These are phyloP conservation scores for Phasia obesa DNA, from an alignment of 2,888 invertebrate genomes.

Conservation along the genomic window DNA sequence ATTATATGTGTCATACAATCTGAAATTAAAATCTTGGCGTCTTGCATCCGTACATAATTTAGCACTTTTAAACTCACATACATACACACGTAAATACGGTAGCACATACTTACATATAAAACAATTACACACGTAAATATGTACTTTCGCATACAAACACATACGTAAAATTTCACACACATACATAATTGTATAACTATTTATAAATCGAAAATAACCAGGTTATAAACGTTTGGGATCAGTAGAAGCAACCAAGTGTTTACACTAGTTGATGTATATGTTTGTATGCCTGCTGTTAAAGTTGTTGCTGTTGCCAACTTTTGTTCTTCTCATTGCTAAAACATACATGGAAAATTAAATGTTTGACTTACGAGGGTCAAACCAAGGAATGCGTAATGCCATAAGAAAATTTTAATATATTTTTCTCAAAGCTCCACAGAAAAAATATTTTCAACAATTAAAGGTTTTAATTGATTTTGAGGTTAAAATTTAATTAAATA, in stretches of 20 bases:
- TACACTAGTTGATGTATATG: neutral
- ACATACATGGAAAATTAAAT: too few species aligned
- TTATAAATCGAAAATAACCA: conserved; percentile 60
- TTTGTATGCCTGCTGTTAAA: neutral
- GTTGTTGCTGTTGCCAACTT: neutral
- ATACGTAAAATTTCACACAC: neutral
- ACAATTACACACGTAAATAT: neutral
- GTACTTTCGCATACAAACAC: neutral
- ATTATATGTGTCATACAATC: conserved; percentile 67
- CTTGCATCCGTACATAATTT: conserved; percentile 67
- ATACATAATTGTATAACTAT: neutral
- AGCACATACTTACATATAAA: too few species aligned
- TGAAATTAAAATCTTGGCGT: conserved; percentile 73
- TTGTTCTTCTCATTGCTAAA: too few species aligned
- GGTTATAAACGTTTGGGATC: conserved; percentile 59
- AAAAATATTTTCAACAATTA: too few species aligned
- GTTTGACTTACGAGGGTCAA: too few species aligned
- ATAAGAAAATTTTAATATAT: too few species aligned
- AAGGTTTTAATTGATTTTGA: too few species aligned
- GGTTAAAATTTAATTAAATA: too few species aligned
- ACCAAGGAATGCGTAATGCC: too few species aligned
- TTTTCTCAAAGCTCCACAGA: too few species aligned
- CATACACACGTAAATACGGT: neutral
- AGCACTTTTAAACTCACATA: conserved; percentile 45
- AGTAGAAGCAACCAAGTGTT: conserved; percentile 16